Conservation (phyloP, 92 coral and sea anemone genomes). For the Epizoanthus rinbou region DNA sequence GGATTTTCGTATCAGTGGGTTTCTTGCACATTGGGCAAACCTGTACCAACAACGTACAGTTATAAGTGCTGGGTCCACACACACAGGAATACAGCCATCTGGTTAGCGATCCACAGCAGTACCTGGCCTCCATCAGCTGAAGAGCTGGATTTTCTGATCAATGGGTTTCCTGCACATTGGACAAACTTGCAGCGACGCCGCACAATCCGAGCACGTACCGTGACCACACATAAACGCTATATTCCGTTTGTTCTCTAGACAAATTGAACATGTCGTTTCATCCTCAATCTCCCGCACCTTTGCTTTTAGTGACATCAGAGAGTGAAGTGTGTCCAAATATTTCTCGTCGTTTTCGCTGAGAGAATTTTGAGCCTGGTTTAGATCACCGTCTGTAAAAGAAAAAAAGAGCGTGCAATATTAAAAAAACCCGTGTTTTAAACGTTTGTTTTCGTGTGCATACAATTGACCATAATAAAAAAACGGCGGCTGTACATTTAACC, state of each 20-base stretch:
- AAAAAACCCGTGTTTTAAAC: no score
- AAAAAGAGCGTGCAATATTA: not conserved
- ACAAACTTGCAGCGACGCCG: conserved; percentile 61
- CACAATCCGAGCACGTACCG: conserved; percentile 72
- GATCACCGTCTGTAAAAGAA: conserved; percentile 32
- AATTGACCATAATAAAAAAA: no score
- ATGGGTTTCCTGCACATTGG: conserved; percentile 85
- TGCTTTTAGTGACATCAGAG: conserved; percentile 70
- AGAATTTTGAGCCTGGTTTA: not conserved
- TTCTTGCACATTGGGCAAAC: conserved; percentile 70
- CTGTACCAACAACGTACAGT: conserved; percentile 49
- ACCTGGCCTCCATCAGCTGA: conserved; percentile 42
- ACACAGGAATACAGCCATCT: not conserved
- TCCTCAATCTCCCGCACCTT: conserved; percentile 83
- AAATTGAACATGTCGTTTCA: conserved; percentile 75
- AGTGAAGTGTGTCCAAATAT: conserved; percentile 69
- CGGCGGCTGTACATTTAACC: no score
- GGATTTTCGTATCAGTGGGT: conserved; percentile 63
- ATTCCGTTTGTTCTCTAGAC: conserved; percentile 76
- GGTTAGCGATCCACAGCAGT: no score
- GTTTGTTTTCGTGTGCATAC: no score
- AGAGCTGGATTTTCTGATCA: conserved; percentile 67
- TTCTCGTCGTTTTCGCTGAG: conserved; percentile 59
- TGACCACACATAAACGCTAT: conserved; percentile 84
- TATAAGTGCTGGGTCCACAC: conserved; percentile 73